Evolutionary conservation across 2,113 vertebrate species (phyloP).

Genomic region (Oreotragus oreotragus): DNA sequence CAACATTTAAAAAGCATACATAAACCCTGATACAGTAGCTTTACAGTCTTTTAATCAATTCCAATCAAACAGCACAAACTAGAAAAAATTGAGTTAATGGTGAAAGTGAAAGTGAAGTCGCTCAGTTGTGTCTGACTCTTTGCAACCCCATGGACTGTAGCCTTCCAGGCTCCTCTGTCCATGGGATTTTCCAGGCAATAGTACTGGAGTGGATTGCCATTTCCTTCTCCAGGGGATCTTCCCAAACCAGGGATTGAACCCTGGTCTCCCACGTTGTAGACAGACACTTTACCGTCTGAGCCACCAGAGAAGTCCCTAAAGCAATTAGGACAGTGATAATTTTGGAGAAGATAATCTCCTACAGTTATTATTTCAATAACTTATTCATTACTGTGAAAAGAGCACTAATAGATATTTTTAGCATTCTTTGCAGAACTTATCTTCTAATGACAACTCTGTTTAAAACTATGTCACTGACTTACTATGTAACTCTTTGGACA

Average conservation of each 20-base stretch:
- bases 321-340: conserved; percentile 42
- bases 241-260: too few relatives aligned
- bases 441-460: neutral
- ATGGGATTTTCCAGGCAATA: too few relatives aligned
- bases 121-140: too few relatives aligned
- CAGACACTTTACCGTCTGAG: too few relatives aligned
- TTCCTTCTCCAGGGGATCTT: too few relatives aligned
- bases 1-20: conserved; percentile 24
- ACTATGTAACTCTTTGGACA: neutral
- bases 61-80: conserved; percentile 45
- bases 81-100: conserved; percentile 42
- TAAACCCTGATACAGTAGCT: neutral
- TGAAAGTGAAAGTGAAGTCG: too few relatives aligned
- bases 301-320: neutral
- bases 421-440: neutral
- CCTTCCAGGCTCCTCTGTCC: too few relatives aligned
- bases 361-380: conserved; percentile 48
- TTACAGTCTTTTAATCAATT: conserved; percentile 5
- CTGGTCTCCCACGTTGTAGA: too few relatives aligned
- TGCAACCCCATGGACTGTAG: too few relatives aligned
- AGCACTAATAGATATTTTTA: conserved; percentile 36
- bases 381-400: conserved; percentile 43
- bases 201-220: too few relatives aligned
- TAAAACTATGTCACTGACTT: neutral
- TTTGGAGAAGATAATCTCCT: conserved; percentile 42